Evolutionary conservation across 2,888 invertebrate species (phyloP), one percentile per base, ranked within the genome.

Genomic region (Holacanthella duospinosa): DNA sequence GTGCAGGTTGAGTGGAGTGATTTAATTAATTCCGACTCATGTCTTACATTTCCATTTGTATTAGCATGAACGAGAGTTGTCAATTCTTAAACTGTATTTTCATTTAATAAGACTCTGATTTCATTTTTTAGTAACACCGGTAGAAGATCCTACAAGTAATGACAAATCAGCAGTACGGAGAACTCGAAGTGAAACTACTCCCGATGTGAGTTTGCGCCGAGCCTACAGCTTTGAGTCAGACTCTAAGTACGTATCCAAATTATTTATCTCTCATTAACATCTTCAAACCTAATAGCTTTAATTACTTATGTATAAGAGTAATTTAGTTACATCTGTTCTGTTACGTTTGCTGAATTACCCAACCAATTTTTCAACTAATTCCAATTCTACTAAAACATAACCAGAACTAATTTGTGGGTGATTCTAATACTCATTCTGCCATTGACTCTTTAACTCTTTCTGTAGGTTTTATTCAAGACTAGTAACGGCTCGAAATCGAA

Each of bases 151-250:
- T 26, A 4, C 4, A 21, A 9, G 19, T 4, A 66, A 60, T 54
- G 72, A 72, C 57, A 66, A 67, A 63, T 63, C 64, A 25, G 28
- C 68, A 27, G 68, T 68, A 21, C 63, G 70, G 55, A 61, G 73
- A 63, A 73, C 71, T 6, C 65, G 67, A 27, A 68, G 69, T 63
- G 71, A 69, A 62, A 65, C 67, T 9, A 63, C 66, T 43, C 59
- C 65, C 68, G 87, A 87, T 77, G 84, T 86, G 68, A 83, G 86
- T 70, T 80, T 91, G 66, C 82, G 89, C 77, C 83, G 90, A 77
- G 88, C 89, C 55, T 88, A 89, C 77, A 91, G 90, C 79, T 89
- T 89, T 77, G 89, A 90, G 78, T 87, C 87, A 75, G 90, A 91
- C 77, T 87, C 88, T 80, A 87, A 87, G 91, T 91, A 81, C 85